Evolutionary conservation across 2,888 invertebrate species (phyloP).

Genomic region (Leptopilina syphax): DNA sequence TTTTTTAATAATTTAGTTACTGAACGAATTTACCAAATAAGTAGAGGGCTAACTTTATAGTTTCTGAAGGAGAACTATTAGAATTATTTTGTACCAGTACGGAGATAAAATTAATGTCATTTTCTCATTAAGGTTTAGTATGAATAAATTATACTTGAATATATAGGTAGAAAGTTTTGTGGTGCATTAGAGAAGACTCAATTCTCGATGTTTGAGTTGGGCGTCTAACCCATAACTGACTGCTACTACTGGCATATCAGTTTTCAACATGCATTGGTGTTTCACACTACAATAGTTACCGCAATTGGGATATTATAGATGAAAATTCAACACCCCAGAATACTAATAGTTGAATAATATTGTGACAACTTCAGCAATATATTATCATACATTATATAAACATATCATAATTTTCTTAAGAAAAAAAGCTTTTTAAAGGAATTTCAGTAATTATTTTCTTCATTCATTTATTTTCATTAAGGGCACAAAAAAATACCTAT

Average conservation of each 20-base stretch:
- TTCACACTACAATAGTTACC: slow-evolving; percentile 6
- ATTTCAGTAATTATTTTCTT: too few relatives aligned
- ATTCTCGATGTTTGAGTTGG: neutral
- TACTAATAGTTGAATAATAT: neutral
- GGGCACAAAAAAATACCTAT: too few relatives aligned
- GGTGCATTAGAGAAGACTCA: neutral
- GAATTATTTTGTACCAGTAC: neutral
- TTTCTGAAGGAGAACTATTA: too few relatives aligned
- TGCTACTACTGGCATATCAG: slow-evolving; percentile 31
- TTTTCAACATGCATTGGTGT: slow-evolving; percentile 8
- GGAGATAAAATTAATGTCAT: neutral
- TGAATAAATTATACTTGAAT: too few relatives aligned
- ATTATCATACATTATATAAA: too few relatives aligned
- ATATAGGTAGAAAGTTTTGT: too few relatives aligned
- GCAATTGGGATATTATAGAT: slow-evolving; percentile 5
- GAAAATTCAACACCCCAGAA: neutral
- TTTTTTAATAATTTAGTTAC: too few relatives aligned
- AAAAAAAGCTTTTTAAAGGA: too few relatives aligned
- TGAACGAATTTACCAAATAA: too few relatives aligned
- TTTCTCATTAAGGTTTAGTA: neutral
- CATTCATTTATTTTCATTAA: too few relatives aligned
- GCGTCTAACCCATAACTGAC: slow-evolving; percentile 36
- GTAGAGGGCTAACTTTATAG: too few relatives aligned
- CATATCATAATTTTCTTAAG: too few relatives aligned
- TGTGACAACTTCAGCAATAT: neutral